Conservation (phyloP, 2,797 vertebrate genomes). For the Sylvia borin region DNA sequence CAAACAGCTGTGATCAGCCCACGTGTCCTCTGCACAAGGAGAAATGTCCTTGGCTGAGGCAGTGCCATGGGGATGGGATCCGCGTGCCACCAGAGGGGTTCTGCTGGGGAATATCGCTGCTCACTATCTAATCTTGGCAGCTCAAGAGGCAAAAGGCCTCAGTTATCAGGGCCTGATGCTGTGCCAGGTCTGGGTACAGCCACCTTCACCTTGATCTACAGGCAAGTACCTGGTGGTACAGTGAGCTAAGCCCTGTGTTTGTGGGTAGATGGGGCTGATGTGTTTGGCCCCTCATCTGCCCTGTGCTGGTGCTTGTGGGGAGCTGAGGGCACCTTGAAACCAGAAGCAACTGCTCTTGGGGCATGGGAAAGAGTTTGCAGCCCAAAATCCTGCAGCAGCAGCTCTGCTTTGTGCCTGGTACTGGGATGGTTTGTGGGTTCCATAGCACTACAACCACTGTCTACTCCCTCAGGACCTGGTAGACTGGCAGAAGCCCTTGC, state of each 20-base stretch:
- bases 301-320: rapidly evolving
- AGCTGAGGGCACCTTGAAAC: background rate
- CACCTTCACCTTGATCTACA: background rate
- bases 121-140: background rate
- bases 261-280: background rate
- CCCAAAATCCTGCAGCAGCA: rapidly evolving
- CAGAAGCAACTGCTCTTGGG: background rate
- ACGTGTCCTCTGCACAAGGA: background rate
- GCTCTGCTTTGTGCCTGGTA: background rate
- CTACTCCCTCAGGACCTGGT: slow-evolving; percentile 87
- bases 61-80: background rate
- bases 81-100: rapidly evolving
- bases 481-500: slow-evolving; percentile 92
- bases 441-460: background rate
- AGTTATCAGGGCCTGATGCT: background rate
- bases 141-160: background rate
- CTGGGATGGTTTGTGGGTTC: background rate
- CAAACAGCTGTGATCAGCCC: rapidly evolving
- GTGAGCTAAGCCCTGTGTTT: rapidly evolving
- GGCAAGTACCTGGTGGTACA: background rate
- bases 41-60: background rate
- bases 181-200: background rate
- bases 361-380: background rate
- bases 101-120: background rate
- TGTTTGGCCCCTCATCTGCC: background rate